Conservation (phyloP, 2,113 vertebrate genomes). For the Cynocephalus volans region DNA sequence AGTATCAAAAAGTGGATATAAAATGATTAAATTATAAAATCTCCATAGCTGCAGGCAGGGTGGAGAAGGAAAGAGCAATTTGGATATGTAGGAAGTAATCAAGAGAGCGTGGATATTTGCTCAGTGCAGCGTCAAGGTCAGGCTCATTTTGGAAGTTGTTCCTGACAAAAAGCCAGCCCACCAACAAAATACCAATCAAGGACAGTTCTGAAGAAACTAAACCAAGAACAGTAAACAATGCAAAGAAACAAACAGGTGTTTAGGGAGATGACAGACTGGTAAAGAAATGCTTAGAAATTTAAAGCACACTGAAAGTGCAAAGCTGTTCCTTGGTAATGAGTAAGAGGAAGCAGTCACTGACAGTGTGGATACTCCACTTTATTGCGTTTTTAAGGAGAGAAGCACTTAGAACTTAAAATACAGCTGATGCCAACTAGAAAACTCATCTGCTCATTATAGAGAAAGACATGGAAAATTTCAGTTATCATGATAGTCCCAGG, state of each 20-base stretch:
- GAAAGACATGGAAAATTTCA: neutral
- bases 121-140: neutral
- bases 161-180: conserved; percentile 44
- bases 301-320: neutral
- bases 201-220: conserved; percentile 61
- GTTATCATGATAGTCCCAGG: neutral
- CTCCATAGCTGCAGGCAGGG: neutral
- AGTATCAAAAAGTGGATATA: neutral
- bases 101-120: neutral
- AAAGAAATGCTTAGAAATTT: neutral
- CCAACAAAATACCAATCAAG: conserved; percentile 40
- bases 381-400: neutral
- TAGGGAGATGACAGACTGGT: neutral
- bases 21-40: conserved; percentile 30
- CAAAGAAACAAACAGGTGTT: neutral
- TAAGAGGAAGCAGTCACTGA: fast-evolving
- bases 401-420: neutral
- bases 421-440: neutral
- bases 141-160: neutral
- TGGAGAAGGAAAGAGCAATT: neutral
- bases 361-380: neutral
- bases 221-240: neutral
- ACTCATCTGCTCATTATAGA: neutral
- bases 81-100: neutral
- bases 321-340: neutral